Evolutionary conservation across 2,888 invertebrate genomes (phyloP), one percentile per base, ranked within the genome.

Genomic region (Siphlonurus alternatus): DNA sequence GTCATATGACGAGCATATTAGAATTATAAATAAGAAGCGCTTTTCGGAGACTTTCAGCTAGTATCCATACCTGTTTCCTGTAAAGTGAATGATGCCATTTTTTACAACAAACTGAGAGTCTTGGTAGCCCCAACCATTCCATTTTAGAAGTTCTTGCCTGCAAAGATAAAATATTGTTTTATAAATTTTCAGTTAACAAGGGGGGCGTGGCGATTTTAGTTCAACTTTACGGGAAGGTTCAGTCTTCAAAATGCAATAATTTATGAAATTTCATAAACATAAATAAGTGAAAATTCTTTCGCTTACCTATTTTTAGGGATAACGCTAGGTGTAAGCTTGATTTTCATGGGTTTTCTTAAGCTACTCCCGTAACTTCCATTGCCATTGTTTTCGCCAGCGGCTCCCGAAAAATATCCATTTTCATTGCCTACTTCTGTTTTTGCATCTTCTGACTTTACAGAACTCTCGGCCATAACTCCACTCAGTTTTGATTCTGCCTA

Each of bases 111-210:
- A 98, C 76, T 84, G 83, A 0, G 96, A 93, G 76, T 98, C 97
- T 68, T 88, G 89, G 80, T 97, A 99, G n/a, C 99, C 99, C 99
- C 99, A 99, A 23, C 99, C 99, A 78, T 97, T 95, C 98, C 98
- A 98, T 79, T 95, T 97, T 62, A 98, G 78, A 51, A 92, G 76
- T 63, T 94, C 88, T 77, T 95, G 93, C 71, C 96, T 96, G 79
- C 65, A 79, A 79, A 65, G 20, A 23, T 15, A 38, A 38, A 38
- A 38, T 38, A 38, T 38, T 15, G 38, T 38, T 10, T 38, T 5
- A 38, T 10, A 38, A 15, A 38, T 38, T 38, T 38, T 38, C 15
- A 38, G 38, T 38, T 38, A 38, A 38, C 38, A 38, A 38, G 15
- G 38, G 38, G 38, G 38, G 38, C 38, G 38, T 38, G 38, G 38